A percentile compares a stretch with the other conserved stretches of the same genome.
Evolutionary conservation across 2,113 vertebrate species (phyloP).

Genomic region (Raja brachyura): DNA sequence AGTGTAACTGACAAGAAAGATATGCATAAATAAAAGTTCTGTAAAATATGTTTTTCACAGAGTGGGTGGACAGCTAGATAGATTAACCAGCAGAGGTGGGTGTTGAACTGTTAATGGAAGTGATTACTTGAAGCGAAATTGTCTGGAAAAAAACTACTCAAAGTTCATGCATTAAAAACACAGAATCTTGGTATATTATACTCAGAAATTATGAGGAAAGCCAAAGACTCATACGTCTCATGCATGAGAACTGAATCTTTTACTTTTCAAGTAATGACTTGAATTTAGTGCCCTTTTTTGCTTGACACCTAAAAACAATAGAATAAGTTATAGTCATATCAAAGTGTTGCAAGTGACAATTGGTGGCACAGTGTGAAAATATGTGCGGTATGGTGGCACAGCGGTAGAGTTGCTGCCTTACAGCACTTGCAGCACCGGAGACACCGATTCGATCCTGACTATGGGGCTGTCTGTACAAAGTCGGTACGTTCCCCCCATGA

Average conservation of each 20-base stretch:
- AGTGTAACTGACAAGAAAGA: conserved; percentile 9
- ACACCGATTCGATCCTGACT: no score
- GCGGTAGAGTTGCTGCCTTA: no score
- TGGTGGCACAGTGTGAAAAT: no score
- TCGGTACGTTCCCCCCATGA: no score
- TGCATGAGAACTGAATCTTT: not conserved
- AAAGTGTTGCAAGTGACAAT: no score
- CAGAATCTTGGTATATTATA: not conserved
- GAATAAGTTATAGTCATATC: not conserved
- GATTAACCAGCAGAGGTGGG: not conserved
- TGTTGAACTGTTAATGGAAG: not conserved
- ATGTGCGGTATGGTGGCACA: no score
- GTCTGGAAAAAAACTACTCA: not conserved
- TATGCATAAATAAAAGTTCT: not conserved
- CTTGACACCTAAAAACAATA: not conserved
- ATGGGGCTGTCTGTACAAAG: no score
- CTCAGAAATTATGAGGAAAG: not conserved
- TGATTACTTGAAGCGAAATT: not conserved
- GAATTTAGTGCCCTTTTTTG: not conserved
- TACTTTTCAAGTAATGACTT: not conserved
- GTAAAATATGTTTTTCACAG: not conserved
- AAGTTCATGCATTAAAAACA: not conserved
- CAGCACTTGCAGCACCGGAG: no score
- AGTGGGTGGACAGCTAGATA: not conserved
- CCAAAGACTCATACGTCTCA: not conserved